A percentile compares a stretch with the other conserved stretches of the same genome.
Conservation (phyloP, 2,888 invertebrate species). For the Buathra laborator region DNA sequence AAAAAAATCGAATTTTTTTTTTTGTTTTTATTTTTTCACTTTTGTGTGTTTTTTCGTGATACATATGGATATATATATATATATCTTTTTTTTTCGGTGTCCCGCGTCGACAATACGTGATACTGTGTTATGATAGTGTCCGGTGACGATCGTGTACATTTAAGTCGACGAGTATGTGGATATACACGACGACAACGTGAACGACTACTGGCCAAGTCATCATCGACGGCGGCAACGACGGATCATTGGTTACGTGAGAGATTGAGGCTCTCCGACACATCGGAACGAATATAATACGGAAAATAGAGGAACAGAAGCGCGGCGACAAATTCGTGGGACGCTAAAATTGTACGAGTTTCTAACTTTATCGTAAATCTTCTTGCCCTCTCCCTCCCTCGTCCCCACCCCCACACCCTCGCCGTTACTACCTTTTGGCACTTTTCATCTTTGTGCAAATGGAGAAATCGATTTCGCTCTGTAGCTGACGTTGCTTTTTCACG, state of each 20-base stretch:
- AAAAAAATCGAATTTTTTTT: neutral
- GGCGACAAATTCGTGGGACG: conserved; percentile 11
- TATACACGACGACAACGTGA: conserved; percentile 20
- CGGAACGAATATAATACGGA: neutral
- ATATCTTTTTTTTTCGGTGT: neutral
- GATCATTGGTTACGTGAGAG: neutral
- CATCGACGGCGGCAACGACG: conserved; percentile 18
- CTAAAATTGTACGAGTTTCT: conserved; percentile 6
- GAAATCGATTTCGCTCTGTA: conserved; percentile 37
- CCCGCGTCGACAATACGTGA: conserved; percentile 18
- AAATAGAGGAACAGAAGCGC: neutral
- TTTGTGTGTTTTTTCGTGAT: neutral
- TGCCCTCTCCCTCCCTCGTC: neutral
- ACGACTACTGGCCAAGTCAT: conserved; percentile 29
- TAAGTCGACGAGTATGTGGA: conserved; percentile 14
- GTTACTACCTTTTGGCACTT: neutral
- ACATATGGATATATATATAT: conserved; percentile 11
- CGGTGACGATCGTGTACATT: conserved; percentile 11
- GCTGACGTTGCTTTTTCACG: conserved; percentile 22
- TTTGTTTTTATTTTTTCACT: neutral
- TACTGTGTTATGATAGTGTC: conserved; percentile 30
- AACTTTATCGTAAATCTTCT: neutral
- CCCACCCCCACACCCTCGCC: neutral
- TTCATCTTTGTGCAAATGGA: conserved; percentile 32
- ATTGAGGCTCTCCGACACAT: no score